Evolutionary conservation across 1,140 invertebrate genomes (phyloP), one percentile per base, ranked within the genome.

Genomic region (Drosophila nigromelanica): DNA sequence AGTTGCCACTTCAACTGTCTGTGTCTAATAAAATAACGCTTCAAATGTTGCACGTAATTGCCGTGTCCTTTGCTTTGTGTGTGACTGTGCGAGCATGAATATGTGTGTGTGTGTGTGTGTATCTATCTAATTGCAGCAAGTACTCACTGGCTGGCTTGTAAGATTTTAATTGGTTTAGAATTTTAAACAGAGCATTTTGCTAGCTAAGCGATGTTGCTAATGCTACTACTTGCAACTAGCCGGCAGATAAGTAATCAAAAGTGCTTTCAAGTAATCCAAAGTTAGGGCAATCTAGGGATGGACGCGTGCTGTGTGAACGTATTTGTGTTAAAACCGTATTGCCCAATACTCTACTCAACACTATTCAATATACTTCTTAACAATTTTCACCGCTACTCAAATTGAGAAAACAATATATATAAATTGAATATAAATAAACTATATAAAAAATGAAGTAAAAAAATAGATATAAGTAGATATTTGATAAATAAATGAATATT

Each of bases 11-110:
- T 71, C 61, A 71, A 21, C 33, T 35, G 54, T 61, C 59, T 70
- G 75, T 43, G 42, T 62, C 40, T 61, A 74, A 82, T 86, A 86
- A 86, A 86, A 87, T 81, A 42, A 64, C 75, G 72, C 76, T 82
- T 81, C 48, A 87, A 87, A 81, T 82, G 78, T 79, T 55, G 64
- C 75, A 81, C 68, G 70, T 86, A 86, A 87, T 81, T 81, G 75
- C 58, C 51, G 47, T 64, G 47, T 60, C 55, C 78, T 72, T 52
- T 61, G 60, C 45, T 64, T 40, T 48, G 15, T 55, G 40, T 21
- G 33, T 10, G 37, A 15, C 7, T 11, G 7, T 33, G 14, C 3
- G 5, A n/a, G 10, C 18, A 15, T 39, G 42, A 24, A 42, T 50
- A 10, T 55, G 40, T 21, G 40, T n/a, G 45, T 27, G 1, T 10